A percentile compares a stretch with the other conserved stretches of the same genome.
Conservation (phyloP, 2,888 invertebrate species). For the Oeneis ivallda region DNA sequence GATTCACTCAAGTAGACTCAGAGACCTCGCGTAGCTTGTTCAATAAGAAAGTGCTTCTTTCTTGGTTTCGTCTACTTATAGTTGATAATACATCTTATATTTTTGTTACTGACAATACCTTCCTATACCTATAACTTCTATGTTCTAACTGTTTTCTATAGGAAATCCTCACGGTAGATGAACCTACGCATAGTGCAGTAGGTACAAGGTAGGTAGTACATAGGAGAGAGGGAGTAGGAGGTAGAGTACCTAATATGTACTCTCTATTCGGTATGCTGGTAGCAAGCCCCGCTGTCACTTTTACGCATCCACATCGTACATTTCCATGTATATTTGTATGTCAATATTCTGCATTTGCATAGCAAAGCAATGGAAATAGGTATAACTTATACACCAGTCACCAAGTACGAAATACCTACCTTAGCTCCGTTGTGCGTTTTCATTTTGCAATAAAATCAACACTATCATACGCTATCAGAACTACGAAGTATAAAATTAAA, state of each 20-base stretch:
- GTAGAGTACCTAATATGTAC: background rate
- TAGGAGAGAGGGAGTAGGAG: background rate
- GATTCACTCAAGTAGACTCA: too few relatives aligned
- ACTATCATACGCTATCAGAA: constrained; percentile 51
- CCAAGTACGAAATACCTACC: constrained; percentile 55
- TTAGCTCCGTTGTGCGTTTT: constrained; percentile 57
- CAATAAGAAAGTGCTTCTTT: too few relatives aligned
- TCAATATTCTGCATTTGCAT: constrained; percentile 69
- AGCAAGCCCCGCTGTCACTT: constrained; percentile 59
- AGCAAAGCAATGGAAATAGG: constrained; percentile 63
- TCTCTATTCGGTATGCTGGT: constrained; percentile 40
- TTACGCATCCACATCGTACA: constrained; percentile 67
- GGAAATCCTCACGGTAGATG: too few relatives aligned
- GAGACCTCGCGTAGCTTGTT: too few relatives aligned
- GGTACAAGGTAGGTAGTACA: too few relatives aligned
- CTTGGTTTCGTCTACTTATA: too few relatives aligned
- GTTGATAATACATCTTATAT: too few relatives aligned
- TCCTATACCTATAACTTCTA: too few relatives aligned
- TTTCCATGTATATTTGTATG: constrained; percentile 70
- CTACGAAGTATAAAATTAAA: constrained; percentile 38
- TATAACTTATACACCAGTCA: constrained; percentile 55
- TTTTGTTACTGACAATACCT: too few relatives aligned
- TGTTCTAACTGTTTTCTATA: too few relatives aligned
- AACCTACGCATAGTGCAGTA: too few relatives aligned
- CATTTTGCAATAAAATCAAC: constrained; percentile 74